Percentiles rank a stretch among this genome's conserved stretches.
Evolutionary conservation across 2,888 invertebrate species (phyloP).

Genomic region (Steinernema hermaphroditum): DNA sequence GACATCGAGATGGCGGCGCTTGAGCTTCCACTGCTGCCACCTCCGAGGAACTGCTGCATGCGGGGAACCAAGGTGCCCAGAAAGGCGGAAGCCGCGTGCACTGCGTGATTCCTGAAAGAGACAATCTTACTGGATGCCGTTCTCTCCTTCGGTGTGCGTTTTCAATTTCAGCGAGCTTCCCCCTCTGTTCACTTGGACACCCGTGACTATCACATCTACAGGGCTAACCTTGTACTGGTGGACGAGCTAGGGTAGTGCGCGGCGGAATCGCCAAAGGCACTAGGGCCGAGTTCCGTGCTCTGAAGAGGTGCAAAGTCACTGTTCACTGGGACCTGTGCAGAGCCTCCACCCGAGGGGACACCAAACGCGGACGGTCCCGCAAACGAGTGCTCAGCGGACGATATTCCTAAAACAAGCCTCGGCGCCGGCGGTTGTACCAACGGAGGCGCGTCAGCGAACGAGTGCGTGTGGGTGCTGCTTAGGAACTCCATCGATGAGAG

Average conservation of each 20-base stretch:
- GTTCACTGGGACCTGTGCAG: neutral
- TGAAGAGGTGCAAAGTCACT: neutral
- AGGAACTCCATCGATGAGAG: neutral
- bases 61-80: constrained; percentile 54
- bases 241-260: neutral
- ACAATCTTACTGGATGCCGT: neutral
- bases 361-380: neutral
- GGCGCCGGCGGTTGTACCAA: neutral
- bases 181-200: no score
- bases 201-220: neutral
- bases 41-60: constrained; percentile 56
- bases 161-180: no score
- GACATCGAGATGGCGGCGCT: neutral
- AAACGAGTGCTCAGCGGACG: neutral
- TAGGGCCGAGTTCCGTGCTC: no score
- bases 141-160: no score
- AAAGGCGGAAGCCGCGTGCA: constrained; percentile 52
- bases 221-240: constrained; percentile 24
- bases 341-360: neutral
- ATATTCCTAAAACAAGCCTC: constrained; percentile 4
- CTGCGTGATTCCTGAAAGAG: constrained; percentile 33
- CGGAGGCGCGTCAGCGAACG: neutral
- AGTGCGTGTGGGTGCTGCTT: neutral
- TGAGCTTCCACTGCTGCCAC: constrained; percentile 27
- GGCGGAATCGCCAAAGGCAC: no score